Conservation (phyloP, 2,113 vertebrate genomes). For the Phyllostomus discolor region DNA sequence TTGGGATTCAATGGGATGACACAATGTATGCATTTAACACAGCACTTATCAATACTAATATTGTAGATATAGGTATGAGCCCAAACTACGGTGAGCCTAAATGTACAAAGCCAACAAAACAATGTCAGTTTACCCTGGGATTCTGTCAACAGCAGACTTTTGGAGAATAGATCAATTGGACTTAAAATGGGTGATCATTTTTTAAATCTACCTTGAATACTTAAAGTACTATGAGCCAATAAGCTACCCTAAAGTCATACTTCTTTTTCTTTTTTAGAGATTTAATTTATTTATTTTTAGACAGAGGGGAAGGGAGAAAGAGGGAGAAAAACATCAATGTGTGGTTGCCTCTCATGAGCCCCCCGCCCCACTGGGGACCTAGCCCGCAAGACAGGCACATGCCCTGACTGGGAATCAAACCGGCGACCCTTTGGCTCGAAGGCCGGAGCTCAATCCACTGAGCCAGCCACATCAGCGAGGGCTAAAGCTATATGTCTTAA, state of each 20-base stretch:
- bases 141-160: neutral
- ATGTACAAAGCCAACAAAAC: neutral
- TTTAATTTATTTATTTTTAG: too few relatives aligned
- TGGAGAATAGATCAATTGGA: neutral
- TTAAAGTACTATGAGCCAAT: neutral
- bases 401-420: too few relatives aligned
- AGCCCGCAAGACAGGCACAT: too few relatives aligned
- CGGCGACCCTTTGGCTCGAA: too few relatives aligned
- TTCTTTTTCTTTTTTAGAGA: neutral
- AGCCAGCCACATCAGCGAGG: too few relatives aligned
- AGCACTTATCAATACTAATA: neutral
- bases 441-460: too few relatives aligned
- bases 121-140: neutral
- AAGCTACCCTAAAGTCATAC: neutral
- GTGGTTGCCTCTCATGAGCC: too few relatives aligned
- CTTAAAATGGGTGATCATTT: neutral
- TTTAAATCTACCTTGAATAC: neutral
- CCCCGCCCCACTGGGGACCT: too few relatives aligned
- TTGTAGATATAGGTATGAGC: accelerated
- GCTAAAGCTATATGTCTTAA: neutral
- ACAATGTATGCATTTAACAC: neutral
- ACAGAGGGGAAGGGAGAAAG: too few relatives aligned
- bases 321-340: too few relatives aligned
- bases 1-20: neutral
- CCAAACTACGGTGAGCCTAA: neutral